Evolutionary conservation across 2,797 vertebrate species (phyloP), one percentile per base, ranked within the genome.

Genomic region (Myripristis jacobus): DNA sequence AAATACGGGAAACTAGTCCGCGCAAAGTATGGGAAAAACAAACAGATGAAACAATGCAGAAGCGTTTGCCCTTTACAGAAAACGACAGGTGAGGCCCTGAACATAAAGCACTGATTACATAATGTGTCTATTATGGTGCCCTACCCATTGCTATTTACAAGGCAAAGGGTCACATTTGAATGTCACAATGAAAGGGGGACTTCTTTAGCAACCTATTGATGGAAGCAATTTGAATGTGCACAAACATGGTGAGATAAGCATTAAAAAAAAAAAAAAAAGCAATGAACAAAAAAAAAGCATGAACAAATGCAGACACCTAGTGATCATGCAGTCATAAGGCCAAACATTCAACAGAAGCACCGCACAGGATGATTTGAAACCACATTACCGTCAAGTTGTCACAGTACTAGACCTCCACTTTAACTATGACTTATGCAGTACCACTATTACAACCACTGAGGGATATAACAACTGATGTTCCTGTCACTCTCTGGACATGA

Each of bases 151-250:
- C 46, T 27, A 80, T 88, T 81, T 84, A 82, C 83, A 84, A 86
- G 81, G 79, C 78, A 88, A 85, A 82, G 24, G 38, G 29, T 47
- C 7, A 29, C 16, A 88, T 87, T 86, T 86, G 76, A 88, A 87
- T 86, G 82, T 34, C 71, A 66, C 27, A 4, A 47, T 79, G 54
- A 65, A 64, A 46, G 8, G 67, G 84, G 80, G 73, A 82, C 68
- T 89, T 89, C 77, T 82, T 59, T 58, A 60, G 21, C 38, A 36
- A 24, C 31, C 36, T 73, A 81, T 78, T 83, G 79, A 36, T 61
- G 70, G 60, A 22, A 55, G 54, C 11, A 6, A 51, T 86, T 84
- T 85, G 71, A 87, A 82, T 78, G 75, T 22, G 36, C 21, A 50
- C 24, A 21, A 31, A 36, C 29, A 64, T 12, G 2, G 36, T 3